These are phyloP conservation scores for Orthosia cruda DNA, from an alignment of 2,888 invertebrate genomes.

Conservation along the genomic window DNA sequence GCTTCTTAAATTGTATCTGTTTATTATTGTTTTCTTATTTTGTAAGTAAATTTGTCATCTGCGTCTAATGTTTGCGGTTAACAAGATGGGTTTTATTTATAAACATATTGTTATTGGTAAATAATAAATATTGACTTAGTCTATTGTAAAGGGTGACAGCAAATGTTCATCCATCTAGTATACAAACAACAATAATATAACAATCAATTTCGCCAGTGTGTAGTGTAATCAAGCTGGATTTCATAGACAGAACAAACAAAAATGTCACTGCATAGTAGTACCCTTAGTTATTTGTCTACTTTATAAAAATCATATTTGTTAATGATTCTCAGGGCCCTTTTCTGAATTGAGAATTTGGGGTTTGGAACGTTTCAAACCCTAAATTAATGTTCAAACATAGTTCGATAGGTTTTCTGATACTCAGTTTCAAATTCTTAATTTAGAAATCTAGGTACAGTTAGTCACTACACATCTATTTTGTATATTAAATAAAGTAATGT, in stretches of 20 bases:
- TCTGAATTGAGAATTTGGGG: too few species aligned
- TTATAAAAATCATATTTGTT: not conserved
- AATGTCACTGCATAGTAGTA: not conserved
- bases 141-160: not conserved
- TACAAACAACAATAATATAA: not conserved
- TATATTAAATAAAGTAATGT: not conserved
- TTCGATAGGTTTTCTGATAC: too few species aligned
- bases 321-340: not conserved
- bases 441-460: not conserved
- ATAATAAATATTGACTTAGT: not conserved
- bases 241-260: not conserved
- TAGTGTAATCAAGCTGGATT: conserved; percentile 3
- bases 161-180: conserved; percentile 2
- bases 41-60: not conserved
- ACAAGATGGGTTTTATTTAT: not conserved
- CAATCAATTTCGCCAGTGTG: conserved; percentile 1
- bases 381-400: too few species aligned
- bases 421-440: too few species aligned
- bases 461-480: not conserved
- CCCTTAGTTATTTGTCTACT: not conserved
- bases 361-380: too few species aligned
- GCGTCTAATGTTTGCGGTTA: not conserved
- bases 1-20: not conserved
- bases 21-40: not conserved
- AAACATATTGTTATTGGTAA: not conserved